Percentiles rank a stretch among this genome's conserved stretches.
Evolutionary conservation across 2,888 invertebrate genomes (phyloP).

Genomic region (Drosophila helvetica): DNA sequence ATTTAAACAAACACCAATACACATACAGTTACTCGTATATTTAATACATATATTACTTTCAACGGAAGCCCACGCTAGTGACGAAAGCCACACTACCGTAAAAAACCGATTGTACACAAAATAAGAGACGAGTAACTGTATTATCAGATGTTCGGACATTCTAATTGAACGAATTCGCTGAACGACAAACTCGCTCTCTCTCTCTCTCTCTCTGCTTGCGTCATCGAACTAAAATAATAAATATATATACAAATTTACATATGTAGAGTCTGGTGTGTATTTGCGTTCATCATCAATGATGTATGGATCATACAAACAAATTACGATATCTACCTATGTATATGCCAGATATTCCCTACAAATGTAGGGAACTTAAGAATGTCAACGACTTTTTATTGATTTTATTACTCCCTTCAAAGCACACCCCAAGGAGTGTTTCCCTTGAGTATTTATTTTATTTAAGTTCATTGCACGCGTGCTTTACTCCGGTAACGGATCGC

Average conservation of each 20-base stretch:
- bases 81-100: constrained; percentile 29
- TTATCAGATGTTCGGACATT: constrained; percentile 33
- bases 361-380: neutral
- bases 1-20: constrained; percentile 31
- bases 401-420: neutral
- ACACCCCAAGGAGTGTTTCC: neutral
- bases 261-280: too few relatives aligned
- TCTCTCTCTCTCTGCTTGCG: constrained; percentile 17
- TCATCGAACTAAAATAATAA: constrained; percentile 32
- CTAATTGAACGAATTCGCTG: constrained; percentile 27
- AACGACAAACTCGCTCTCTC: neutral
- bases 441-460: neutral
- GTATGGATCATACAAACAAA: neutral
- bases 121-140: constrained; percentile 4
- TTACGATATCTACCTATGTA: neutral
- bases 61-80: constrained; percentile 39
- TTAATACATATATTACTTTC: constrained; percentile 7
- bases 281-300: too few relatives aligned
- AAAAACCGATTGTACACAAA: neutral
- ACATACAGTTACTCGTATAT: neutral
- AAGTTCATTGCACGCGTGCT: neutral
- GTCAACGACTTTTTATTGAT: neutral
- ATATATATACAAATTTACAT: too few relatives aligned
- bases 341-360: neutral
- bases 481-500: neutral